These are phyloP conservation scores for Monoplex corrugatus DNA, from an alignment of 2,888 invertebrate species.

Conservation along the genomic window DNA sequence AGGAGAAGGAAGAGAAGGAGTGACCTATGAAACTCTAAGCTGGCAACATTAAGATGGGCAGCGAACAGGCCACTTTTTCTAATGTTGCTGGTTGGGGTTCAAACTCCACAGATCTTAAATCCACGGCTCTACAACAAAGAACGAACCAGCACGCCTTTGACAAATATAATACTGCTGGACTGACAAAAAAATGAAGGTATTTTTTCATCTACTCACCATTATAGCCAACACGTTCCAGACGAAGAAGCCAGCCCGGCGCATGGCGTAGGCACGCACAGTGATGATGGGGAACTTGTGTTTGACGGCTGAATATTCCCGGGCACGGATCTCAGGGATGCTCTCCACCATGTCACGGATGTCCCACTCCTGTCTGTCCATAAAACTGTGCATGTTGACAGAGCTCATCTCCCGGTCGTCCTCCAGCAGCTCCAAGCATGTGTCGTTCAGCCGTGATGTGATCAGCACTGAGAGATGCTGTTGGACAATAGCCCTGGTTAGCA, in stretches of 20 bases:
- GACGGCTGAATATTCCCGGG: constrained; percentile 60
- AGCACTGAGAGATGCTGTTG: neutral
- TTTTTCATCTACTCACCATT: constrained; percentile 74
- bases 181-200: too few species aligned
- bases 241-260: constrained; percentile 78
- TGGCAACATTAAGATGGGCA: too few species aligned
- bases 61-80: too few species aligned
- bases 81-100: too few species aligned
- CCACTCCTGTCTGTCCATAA: constrained; percentile 79
- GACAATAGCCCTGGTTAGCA: too few species aligned
- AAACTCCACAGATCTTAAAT: too few species aligned
- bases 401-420: constrained; percentile 67
- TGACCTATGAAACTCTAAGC: too few species aligned
- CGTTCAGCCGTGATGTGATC: constrained; percentile 29
- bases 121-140: too few species aligned
- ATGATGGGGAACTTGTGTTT: constrained; percentile 74
- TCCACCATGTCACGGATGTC: constrained; percentile 72
- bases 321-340: constrained; percentile 59
- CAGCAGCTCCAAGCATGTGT: constrained; percentile 58
- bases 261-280: constrained; percentile 77
- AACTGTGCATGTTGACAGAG: constrained; percentile 69
- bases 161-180: too few species aligned
- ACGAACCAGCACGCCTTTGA: too few species aligned
- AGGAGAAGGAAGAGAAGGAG: too few species aligned
- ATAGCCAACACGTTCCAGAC: constrained; percentile 80